Evolutionary conservation across 1,140 invertebrate species (phyloP), one percentile per base, ranked within the genome.

Genomic region (Pollicipes pollicipes): DNA sequence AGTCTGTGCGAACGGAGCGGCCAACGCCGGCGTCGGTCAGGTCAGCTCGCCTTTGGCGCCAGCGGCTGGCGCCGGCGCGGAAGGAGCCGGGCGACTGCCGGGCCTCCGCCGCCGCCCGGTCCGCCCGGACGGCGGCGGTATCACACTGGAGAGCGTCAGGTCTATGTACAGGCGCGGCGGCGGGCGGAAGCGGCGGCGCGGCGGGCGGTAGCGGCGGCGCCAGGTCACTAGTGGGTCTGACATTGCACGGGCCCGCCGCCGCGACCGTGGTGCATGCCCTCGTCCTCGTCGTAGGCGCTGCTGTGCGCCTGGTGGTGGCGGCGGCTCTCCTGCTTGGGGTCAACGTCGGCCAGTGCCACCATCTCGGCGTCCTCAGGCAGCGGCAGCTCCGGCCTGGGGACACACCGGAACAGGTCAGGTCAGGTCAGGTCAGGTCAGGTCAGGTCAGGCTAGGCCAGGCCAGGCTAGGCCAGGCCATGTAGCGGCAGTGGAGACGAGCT

Each of bases 311-410:
- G 76, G 31, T 84, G 82, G 63, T 84, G 83, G 69, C 85, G 82
- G 68, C 85, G 82, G 26, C 82, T 78, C 76, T 89, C 85, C 72
- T 86, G 82, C 69, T 88, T 86, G 0, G 87, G 85, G 77, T 90
- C 88, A 75, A 90, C 83, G n/a, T 88, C 86, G 28, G 84, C 80
- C n/a, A 90, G 78, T 28, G 84, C 79, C 70, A 86, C 87, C 78
- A 94, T 90, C 79, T 95, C 91, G 0, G 90, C 89, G 73, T 86
- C 83, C 74, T 93, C 90, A 0, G 93, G 90, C 76, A 95, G 86
- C 66, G 90, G 88, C 17, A 87, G 81, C 79, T 90, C 85, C 27
- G 87, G 84, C 76, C 82, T 83, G 75, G 3, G 73, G 28, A 70
- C 3, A 30, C 8, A 69, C 3, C 27, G 27, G 31, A n/a, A 72